Conservation (phyloP, 2,888 invertebrate genomes). For the Melikaiella ostensackeni region DNA sequence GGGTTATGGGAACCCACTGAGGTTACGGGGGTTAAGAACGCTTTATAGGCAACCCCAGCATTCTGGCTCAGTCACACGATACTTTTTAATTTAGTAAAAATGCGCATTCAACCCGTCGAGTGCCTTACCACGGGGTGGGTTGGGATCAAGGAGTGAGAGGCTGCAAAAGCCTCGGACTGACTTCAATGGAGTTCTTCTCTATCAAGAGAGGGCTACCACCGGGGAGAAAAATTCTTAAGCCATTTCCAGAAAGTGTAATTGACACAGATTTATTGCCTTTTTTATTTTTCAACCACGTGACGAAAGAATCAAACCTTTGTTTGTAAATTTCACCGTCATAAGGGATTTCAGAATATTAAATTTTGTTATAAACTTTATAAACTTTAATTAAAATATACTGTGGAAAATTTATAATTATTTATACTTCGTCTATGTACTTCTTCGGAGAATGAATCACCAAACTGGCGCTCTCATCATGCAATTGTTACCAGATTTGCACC, state of each 20-base stretch:
- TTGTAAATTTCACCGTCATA: neutral
- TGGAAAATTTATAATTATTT: neutral
- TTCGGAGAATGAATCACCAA: too few species aligned
- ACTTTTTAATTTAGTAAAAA: constrained; percentile 77
- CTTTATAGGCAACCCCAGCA: constrained; percentile 68
- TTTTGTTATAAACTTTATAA: neutral
- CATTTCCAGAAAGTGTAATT: constrained; percentile 62
- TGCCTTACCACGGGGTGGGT: constrained; percentile 57
- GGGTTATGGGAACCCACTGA: constrained; percentile 58
- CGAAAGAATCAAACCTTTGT: neutral
- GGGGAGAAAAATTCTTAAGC: constrained; percentile 48
- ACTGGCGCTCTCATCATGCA: too few species aligned
- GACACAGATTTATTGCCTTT: constrained; percentile 62
- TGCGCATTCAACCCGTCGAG: constrained; percentile 73
- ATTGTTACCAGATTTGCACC: neutral
- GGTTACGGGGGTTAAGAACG: constrained; percentile 69
- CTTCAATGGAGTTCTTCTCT: constrained; percentile 64
- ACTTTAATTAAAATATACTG: neutral
- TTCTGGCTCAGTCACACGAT: constrained; percentile 74
- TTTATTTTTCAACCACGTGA: constrained; percentile 53
- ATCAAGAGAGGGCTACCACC: constrained; percentile 44
- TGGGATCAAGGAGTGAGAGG: constrained; percentile 46
- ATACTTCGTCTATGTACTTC: too few species aligned
- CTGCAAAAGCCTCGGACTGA: constrained; percentile 51
- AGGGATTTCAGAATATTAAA: neutral